Evolutionary conservation across 2,113 vertebrate genomes (phyloP).

Genomic region (Trogon surrucura): DNA sequence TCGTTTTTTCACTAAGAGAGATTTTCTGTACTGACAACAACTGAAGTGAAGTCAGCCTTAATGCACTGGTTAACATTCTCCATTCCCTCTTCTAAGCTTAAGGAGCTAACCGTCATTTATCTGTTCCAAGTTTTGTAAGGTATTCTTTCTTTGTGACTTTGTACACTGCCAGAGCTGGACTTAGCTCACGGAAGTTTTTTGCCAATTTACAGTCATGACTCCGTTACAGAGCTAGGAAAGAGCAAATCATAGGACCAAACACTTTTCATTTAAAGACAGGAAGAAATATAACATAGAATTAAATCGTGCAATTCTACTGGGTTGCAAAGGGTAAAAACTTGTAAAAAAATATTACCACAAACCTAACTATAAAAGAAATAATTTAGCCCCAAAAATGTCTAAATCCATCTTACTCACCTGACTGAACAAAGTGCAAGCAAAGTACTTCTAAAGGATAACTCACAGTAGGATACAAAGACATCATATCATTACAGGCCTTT

Average conservation of each 20-base stretch:
- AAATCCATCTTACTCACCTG: slow-evolving; percentile 76
- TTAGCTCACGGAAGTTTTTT: background rate
- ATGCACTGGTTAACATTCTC: background rate
- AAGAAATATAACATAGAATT: background rate
- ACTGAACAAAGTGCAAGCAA: slow-evolving; percentile 82
- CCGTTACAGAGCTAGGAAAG: background rate
- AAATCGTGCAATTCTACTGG: background rate
- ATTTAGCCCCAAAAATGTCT: background rate
- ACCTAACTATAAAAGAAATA: background rate
- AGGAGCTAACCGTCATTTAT: background rate
- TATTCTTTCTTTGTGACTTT: background rate
- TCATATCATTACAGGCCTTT: slow-evolving; percentile 85
- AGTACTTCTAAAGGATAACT: slow-evolving; percentile 89
- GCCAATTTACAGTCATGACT: background rate
- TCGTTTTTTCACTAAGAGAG: background rate
- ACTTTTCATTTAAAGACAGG: background rate
- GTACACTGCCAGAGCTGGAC: background rate
- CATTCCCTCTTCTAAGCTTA: background rate
- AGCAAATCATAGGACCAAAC: background rate
- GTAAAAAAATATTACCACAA: background rate
- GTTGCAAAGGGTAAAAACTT: background rate
- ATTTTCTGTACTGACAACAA: background rate
- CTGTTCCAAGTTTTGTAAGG: background rate
- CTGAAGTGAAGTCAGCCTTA: background rate
- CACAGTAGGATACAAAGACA: slow-evolving; percentile 80